Base-by-base conservation (phyloP, 2,797 vertebrate species). In the Sebastes oblongus region DNA sequence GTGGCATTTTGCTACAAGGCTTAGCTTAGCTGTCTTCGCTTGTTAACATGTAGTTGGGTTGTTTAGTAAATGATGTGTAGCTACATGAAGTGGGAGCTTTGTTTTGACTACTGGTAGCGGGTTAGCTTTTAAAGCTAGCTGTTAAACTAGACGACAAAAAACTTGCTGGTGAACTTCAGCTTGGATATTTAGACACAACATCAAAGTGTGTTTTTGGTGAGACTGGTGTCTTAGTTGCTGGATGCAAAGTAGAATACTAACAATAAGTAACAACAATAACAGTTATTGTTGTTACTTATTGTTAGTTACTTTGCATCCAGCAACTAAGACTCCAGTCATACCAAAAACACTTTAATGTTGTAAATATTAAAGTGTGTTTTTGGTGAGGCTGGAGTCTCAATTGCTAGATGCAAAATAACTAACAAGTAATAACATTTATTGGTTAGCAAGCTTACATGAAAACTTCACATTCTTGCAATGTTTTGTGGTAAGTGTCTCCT, bases 1-100 rank as follows among this genome's bases (percentile, higher is more conserved):
- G 81, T 92, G 93, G 91, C 86, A 91, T 89, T 36, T 36, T 83
- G 92, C 88, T 86, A 66, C 85, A 16, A 76, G 77, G 88, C 88
- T 89, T 88, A 78, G 87, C 90, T 91, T 91, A 72, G 79, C 84
- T 72, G 68, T 75, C 77, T 82, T 83, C 54, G 82, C 90, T 77
- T 34, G 72, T 82, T 78, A 78, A 78, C 80, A 64, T 80, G 79
- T 27, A 66, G 81, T 64, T 72, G 59, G 59, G 54, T 87, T 83
- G 7, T 85, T 73, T 72, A 56, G 34, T 39, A 72, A 68, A 62
- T 10, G 5, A 14, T 24, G 25, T 72, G 9, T 3, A 16, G 24
- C 34, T 25, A 5, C 9, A 5, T 10, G 4, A 67, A 87, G 72
- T 68, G 60, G 20, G 54, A 69, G 77, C 46, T 76, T 80, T 89